Evolutionary conservation across 2,113 vertebrate genomes (phyloP).

Genomic region (Crypturellus undulatus): DNA sequence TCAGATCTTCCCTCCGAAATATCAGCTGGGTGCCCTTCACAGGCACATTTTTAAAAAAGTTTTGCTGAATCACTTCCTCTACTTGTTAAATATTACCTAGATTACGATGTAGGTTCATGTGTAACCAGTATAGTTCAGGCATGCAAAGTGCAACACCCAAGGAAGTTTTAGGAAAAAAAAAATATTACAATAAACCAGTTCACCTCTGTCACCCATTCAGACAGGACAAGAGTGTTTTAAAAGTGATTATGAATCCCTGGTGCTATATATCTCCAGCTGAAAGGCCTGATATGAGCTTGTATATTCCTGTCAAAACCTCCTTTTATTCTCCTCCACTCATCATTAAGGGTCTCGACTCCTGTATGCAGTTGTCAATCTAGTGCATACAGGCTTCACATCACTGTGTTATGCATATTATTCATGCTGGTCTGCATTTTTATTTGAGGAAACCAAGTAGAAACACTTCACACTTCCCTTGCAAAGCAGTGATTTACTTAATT

Average conservation of each 20-base stretch:
- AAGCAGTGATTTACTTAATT: not conserved
- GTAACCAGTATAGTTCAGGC: not conserved
- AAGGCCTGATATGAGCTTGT: not conserved
- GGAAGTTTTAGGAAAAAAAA: fast-evolving
- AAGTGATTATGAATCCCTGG: not conserved
- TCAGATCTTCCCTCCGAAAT: not conserved
- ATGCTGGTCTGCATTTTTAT: not conserved
- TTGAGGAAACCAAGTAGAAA: not conserved
- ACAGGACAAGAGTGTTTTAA: not conserved
- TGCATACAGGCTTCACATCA: not conserved
- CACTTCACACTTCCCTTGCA: not conserved
- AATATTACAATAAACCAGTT: not conserved
- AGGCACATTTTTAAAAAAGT: not conserved
- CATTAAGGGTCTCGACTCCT: not conserved
- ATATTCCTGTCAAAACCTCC: not conserved
- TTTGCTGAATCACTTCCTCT: not conserved
- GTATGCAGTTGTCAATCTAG: not conserved
- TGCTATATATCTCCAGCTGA: not conserved
- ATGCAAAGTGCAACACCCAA: not conserved
- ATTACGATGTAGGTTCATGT: not conserved
- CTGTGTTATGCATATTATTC: not conserved
- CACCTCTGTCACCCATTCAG: not conserved
- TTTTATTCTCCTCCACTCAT: not conserved
- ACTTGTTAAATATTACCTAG: not conserved
- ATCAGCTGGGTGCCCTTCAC: not conserved